Conservation (phyloP, 2,113 vertebrate species). For the Panthera tigris region DNA sequence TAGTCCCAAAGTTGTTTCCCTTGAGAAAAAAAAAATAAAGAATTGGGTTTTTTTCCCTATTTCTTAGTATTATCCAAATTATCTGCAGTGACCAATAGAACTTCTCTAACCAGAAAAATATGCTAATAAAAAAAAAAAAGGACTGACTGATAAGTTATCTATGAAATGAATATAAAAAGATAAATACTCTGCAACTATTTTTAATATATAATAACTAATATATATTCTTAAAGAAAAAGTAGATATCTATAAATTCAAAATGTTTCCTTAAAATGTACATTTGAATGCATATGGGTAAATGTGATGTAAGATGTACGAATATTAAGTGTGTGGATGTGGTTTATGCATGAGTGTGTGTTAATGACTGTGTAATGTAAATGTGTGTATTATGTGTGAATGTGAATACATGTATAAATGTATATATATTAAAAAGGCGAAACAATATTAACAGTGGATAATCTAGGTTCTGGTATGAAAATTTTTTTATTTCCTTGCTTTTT, state of each 20-base stretch:
- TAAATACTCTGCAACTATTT: neutral
- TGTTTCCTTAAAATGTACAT: neutral
- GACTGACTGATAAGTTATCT: neutral
- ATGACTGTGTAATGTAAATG: neutral
- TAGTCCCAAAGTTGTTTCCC: neutral
- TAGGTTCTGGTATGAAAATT: neutral
- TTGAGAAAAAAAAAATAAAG: slow-evolving; percentile 18
- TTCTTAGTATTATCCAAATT: neutral
- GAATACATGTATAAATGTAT: neutral
- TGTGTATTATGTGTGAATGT: neutral
- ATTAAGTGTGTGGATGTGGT: neutral
- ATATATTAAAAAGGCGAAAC: neutral
- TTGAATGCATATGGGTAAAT: neutral
- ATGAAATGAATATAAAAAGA: neutral
- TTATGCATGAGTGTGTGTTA: neutral
- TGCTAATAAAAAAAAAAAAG: neutral
- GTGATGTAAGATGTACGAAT: neutral
- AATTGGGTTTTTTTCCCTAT: neutral
- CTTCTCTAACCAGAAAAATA: neutral
- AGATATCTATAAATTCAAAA: neutral
- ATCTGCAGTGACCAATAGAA: neutral
- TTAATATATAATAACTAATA: neutral
- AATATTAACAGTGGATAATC: neutral
- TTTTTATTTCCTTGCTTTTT: neutral
- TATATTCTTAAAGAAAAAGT: neutral